phyloP scores from a whole-genome alignment of 2,888 invertebrate genomes.

The Agrenia bidenticulata region DNA sequence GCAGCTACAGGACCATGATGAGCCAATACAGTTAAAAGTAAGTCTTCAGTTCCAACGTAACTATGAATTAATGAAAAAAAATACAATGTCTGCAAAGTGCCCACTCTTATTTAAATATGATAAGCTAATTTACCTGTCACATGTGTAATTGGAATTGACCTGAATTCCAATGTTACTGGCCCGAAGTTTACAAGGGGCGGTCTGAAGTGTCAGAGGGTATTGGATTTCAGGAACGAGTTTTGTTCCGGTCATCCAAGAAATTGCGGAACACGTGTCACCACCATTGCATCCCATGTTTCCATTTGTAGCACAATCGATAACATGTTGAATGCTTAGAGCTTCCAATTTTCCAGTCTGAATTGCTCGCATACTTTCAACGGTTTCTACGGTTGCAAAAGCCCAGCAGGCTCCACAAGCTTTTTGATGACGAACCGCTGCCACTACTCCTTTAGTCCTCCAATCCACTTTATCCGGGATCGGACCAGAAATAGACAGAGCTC shows the following conservation, averaged over 20 bases:
- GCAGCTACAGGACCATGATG: constrained; percentile 75
- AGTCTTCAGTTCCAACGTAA: constrained; percentile 66
- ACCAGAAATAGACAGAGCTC: constrained; percentile 42
- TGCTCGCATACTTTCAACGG: constrained; percentile 74
- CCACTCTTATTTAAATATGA: not conserved
- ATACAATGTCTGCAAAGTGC: not conserved
- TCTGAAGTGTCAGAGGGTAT: constrained; percentile 50
- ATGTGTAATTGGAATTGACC: constrained; percentile 63
- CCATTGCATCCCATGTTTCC: constrained; percentile 75
- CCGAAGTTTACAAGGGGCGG: constrained; percentile 36
- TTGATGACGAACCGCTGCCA: constrained; percentile 71
- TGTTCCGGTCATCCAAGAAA: constrained; percentile 66
- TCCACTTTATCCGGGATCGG: constrained; percentile 61
- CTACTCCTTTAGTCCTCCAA: constrained; percentile 67
- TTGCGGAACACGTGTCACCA: constrained; percentile 75
- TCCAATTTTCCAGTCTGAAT: constrained; percentile 65
- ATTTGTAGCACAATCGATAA: constrained; percentile 75
- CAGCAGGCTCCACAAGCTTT: constrained; percentile 80
- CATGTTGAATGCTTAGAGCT: constrained; percentile 71
- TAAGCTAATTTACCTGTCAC: constrained; percentile 65
- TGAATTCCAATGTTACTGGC: constrained; percentile 57
- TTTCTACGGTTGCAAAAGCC: constrained; percentile 77
- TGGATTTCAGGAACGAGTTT: constrained; percentile 45
- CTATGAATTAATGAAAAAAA: constrained; percentile 58
- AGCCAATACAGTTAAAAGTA: constrained; percentile 64